Percentiles rank a stretch among this genome's conserved stretches.
Evolutionary conservation across 2,888 invertebrate genomes (phyloP).

Genomic region (Mechanitis mazaeus): DNA sequence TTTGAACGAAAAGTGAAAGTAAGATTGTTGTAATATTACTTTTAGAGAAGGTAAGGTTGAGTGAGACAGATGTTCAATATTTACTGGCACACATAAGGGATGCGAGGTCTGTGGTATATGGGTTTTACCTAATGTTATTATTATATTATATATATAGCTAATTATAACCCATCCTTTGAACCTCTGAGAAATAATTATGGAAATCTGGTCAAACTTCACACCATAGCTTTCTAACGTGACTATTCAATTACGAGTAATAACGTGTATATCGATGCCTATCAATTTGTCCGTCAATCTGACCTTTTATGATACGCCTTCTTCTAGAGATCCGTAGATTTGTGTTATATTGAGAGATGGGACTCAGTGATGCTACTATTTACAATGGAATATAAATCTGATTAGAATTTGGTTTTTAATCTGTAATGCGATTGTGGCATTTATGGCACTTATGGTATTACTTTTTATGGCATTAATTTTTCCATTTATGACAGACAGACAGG

Average conservation of each 20-base stretch:
- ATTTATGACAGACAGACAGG: too few species aligned
- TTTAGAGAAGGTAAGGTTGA: too few species aligned
- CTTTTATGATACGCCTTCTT: slow-evolving; percentile 26
- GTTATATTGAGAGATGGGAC: not conserved
- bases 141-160: slow-evolving; percentile 35
- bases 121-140: slow-evolving; percentile 26
- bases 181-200: slow-evolving; percentile 49
- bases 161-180: slow-evolving; percentile 48
- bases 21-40: too few species aligned
- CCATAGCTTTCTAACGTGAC: slow-evolving; percentile 48
- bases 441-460: too few species aligned
- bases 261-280: slow-evolving; percentile 56
- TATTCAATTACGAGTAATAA: slow-evolving; percentile 66
- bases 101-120: not conserved
- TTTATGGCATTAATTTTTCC: too few species aligned
- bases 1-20: too few species aligned
- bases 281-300: slow-evolving; percentile 53
- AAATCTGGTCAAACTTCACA: slow-evolving; percentile 40
- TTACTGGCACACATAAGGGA: too few species aligned
- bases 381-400: too few species aligned
- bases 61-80: too few species aligned
- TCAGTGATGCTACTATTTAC: too few species aligned
- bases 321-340: slow-evolving; percentile 21
- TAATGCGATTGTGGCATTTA: too few species aligned
- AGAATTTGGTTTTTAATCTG: too few species aligned